phyloP scores from a whole-genome alignment of 2,888 invertebrate genomes.

The Schizaphis graminum region DNA sequence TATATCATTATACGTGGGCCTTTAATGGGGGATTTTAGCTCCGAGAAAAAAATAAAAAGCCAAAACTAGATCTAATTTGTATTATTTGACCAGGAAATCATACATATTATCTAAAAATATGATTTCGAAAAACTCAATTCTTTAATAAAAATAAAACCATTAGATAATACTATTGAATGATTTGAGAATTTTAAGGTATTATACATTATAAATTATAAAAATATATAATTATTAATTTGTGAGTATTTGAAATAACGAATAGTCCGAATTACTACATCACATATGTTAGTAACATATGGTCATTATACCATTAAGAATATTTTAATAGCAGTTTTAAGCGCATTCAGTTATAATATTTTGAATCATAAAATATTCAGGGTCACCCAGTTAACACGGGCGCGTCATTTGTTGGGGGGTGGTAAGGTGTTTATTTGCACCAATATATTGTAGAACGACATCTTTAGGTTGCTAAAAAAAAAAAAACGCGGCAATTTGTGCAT shows the following conservation, averaged over 20 bases:
- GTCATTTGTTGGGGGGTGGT: background rate
- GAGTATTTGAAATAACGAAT: background rate
- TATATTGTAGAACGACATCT: background rate
- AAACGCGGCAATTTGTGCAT: background rate
- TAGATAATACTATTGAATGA: background rate
- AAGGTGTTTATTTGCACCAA: background rate
- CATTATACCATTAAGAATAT: background rate
- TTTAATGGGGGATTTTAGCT: slow-evolving; percentile 15
- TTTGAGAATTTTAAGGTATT: background rate
- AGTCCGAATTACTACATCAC: background rate
- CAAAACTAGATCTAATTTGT: background rate
- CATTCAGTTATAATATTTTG: background rate
- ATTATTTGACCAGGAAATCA: background rate
- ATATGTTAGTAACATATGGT: background rate
- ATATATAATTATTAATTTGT: background rate
- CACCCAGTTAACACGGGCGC: background rate
- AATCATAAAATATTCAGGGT: background rate
- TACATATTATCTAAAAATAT: background rate
- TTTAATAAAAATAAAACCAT: background rate
- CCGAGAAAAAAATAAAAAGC: background rate
- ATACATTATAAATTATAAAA: background rate
- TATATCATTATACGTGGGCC: slow-evolving; percentile 29
- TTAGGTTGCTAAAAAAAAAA: background rate
- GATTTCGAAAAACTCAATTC: background rate
- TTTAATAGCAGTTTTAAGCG: background rate